Percentiles rank a stretch among this genome's conserved stretches.
Evolutionary conservation across 2,113 vertebrate genomes (phyloP).

Genomic region (Mastomys natalensis): DNA sequence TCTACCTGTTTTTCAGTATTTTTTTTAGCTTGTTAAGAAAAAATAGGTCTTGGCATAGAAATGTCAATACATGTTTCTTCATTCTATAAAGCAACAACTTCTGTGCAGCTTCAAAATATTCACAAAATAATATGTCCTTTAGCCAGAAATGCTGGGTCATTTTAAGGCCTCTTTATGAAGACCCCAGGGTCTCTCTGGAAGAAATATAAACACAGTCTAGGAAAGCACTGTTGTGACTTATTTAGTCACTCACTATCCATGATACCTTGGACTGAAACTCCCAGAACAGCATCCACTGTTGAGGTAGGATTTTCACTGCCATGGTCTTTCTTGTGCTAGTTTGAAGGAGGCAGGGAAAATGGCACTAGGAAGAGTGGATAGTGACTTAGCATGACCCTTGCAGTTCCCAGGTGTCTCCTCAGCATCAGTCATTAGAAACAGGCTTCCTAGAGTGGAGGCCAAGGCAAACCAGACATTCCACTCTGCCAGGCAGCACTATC

Average conservation of each 20-base stretch:
- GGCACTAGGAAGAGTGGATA: not conserved
- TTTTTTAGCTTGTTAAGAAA: conserved; percentile 78
- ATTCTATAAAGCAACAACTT: conserved; percentile 62
- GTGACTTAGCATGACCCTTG: fast-evolving
- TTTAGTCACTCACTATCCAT: no score
- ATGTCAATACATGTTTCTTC: conserved; percentile 60
- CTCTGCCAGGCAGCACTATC: not conserved
- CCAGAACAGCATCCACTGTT: not conserved
- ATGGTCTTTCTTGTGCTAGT: not conserved
- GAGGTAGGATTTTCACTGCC: not conserved
- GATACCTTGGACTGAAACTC: no score
- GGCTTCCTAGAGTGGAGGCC: not conserved
- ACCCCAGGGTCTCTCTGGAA: not conserved
- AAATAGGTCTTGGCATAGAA: conserved; percentile 69
- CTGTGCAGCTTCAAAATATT: conserved; percentile 51
- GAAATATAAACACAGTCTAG: not conserved
- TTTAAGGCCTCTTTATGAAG: not conserved
- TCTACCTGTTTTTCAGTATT: conserved; percentile 67
- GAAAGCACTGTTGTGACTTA: not conserved
- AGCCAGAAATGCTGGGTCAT: not conserved
- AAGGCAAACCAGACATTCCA: fast-evolving
- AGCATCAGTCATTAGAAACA: not conserved
- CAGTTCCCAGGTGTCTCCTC: not conserved
- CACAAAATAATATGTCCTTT: conserved; percentile 51
- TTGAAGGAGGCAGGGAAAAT: not conserved